Evolutionary conservation across 2,797 vertebrate genomes (phyloP).

Genomic region (Naso thynnoides): DNA sequence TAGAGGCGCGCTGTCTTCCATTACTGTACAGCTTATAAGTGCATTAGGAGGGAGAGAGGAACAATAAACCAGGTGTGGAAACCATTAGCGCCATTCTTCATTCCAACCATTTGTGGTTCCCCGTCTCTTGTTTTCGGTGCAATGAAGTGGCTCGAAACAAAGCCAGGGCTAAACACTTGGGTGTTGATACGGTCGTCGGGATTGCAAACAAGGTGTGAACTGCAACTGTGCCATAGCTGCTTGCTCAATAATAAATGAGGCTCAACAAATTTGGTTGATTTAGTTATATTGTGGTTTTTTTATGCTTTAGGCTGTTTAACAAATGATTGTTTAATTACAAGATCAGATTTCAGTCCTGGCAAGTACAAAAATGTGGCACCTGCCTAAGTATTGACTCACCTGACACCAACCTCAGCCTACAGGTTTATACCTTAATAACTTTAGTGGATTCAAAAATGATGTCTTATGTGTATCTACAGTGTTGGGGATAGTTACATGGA

Average conservation of each 20-base stretch:
- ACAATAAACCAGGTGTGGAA: slow-evolving; percentile 70
- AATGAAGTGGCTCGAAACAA: slow-evolving; percentile 60
- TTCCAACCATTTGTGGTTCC: slow-evolving; percentile 36
- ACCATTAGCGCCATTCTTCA: slow-evolving; percentile 65
- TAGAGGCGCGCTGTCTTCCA: slow-evolving; percentile 69
- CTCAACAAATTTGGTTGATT: slow-evolving; percentile 53
- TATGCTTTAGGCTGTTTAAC: neutral
- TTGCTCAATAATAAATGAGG: slow-evolving; percentile 55
- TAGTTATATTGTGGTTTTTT: slow-evolving; percentile 24
- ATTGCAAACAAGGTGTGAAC: slow-evolving; percentile 54
- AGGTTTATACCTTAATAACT: too few relatives aligned
- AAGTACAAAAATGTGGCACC: neutral
- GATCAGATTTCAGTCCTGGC: slow-evolving; percentile 8
- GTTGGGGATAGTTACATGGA: too few relatives aligned
- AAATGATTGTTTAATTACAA: slow-evolving; percentile 14
- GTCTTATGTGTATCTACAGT: too few relatives aligned
- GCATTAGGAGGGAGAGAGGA: slow-evolving; percentile 58
- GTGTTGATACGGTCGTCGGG: slow-evolving; percentile 40
- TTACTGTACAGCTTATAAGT: slow-evolving; percentile 66
- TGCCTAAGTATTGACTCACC: neutral
- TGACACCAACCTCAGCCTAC: neutral
- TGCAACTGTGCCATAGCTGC: slow-evolving; percentile 18
- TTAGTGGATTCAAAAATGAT: too few relatives aligned
- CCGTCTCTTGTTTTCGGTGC: slow-evolving; percentile 50
- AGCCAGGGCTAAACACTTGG: slow-evolving; percentile 33